A percentile compares a stretch with the other conserved stretches of the same genome.
Evolutionary conservation across 2,797 vertebrate genomes (phyloP).

Genomic region (Mus minutoides): DNA sequence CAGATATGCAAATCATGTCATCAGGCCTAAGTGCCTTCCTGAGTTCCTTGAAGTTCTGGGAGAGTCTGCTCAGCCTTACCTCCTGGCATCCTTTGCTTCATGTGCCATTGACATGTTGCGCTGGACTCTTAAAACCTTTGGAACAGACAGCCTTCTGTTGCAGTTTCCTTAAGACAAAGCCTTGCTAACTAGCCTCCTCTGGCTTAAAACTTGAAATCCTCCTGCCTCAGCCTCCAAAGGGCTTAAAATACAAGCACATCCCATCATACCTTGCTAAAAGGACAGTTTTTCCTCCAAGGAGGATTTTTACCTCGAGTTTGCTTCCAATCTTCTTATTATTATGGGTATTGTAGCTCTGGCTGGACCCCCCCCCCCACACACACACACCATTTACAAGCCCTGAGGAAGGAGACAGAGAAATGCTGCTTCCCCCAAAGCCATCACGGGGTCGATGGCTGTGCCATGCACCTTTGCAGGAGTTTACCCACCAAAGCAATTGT

Average conservation of each 20-base stretch:
- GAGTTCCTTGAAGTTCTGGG: fast-evolving
- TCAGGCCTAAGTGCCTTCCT: not conserved
- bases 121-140: not conserved
- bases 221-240: not conserved
- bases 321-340: not conserved
- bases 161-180: not conserved
- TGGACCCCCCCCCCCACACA: not conserved
- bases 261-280: not conserved
- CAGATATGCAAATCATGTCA: not conserved
- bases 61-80: not conserved
- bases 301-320: not conserved
- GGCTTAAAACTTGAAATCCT: not conserved
- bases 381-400: no score
- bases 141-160: not conserved
- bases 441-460: not conserved
- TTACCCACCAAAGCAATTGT: no score
- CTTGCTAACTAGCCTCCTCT: no score
- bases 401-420: not conserved
- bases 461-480: not conserved
- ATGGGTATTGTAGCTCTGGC: not conserved
- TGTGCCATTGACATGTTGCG: not conserved
- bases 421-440: not conserved
- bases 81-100: not conserved
- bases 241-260: not conserved
- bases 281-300: not conserved